Evolutionary conservation across 2,888 invertebrate species (phyloP), one percentile per base, ranked within the genome.

Genomic region (Ormyrus thymus): DNA sequence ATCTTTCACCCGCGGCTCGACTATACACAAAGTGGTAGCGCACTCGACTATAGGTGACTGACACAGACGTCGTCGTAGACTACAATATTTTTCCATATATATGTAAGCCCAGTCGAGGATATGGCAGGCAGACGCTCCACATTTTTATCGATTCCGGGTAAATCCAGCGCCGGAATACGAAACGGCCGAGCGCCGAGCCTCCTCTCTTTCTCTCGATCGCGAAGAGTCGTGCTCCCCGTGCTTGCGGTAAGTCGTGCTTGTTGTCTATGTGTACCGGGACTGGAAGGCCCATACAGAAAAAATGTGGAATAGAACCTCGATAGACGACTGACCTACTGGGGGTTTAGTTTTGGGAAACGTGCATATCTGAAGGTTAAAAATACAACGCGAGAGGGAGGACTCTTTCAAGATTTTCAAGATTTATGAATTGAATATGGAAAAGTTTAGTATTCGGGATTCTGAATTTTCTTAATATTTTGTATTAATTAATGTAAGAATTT

Each of bases 121-220:
- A 71, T 50, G 15, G 15, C 48, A 50, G 76, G 77, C 77, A 81
- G 82, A 82, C 83, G 86, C 83, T 86, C 87, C 85, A 88, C 86
- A 86, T 88, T 87, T 86, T 86, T 87, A 89, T 89, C 86, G 89
- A 88, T 89, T 87, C 84, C 84, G 84, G 85, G 86, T 87, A 87
- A 89, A 89, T 87, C 87, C 86, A 84, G 83, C 81, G 83, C 75
- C 70, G 80, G 80, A 82, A 81, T 80, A 82, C 83, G 82, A 83
- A 81, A 70, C 78, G 77, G 59, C 59, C 79, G 71, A 71, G 74
- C 73, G 81, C 74, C 76, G 80, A n/a, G 77, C 76, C 76, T 11
- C 11, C 58, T 74, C 29, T 64, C 46, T 46, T 10, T 50, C 72
- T n/a, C 72, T 15, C 53, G 56, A 7, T 43, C 10, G 8, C 48